phyloP scores from a whole-genome alignment of 2,888 invertebrate genomes.

The Drosophila peninsularis region DNA sequence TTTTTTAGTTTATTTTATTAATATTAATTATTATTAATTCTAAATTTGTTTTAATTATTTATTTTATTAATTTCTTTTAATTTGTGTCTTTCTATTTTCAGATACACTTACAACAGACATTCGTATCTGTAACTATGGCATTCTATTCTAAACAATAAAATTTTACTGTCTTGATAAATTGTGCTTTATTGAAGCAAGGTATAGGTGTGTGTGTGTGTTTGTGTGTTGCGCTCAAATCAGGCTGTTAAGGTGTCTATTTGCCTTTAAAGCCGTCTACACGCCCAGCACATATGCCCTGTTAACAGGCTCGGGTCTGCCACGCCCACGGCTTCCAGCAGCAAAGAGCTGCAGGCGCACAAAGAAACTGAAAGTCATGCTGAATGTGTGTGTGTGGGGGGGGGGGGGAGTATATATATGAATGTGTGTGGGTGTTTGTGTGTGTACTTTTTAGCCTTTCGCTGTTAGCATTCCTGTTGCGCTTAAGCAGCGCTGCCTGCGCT shows the following conservation, averaged over 20 bases:
- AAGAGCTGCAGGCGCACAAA: constrained; percentile 51
- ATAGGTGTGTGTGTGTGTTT: neutral
- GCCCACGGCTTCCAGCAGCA: neutral
- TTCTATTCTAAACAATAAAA: constrained; percentile 41
- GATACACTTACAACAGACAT: constrained; percentile 23
- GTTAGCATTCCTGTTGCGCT: constrained; percentile 13
- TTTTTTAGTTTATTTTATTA: too few relatives aligned
- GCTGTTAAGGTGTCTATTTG: constrained; percentile 38
- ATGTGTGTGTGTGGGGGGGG: constrained; percentile 3
- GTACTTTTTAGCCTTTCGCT: constrained; percentile 56
- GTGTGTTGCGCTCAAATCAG: neutral
- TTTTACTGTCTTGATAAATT: constrained; percentile 19
- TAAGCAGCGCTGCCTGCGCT: neutral
- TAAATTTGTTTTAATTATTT: too few relatives aligned
- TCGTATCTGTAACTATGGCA: constrained; percentile 18
- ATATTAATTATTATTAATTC: too few relatives aligned
- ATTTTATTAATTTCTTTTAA: too few relatives aligned
- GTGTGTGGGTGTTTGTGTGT: constrained; percentile 2
- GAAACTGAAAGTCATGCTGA: constrained; percentile 62
- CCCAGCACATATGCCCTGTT: constrained; percentile 35
- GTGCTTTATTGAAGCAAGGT: neutral
- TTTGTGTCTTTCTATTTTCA: constrained; percentile 18
- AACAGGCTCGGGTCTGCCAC: constrained; percentile 18
- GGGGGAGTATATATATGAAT: neutral
- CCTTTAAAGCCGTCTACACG: constrained; percentile 30